These are phyloP conservation scores for Dynastes tityus DNA, from an alignment of 2,888 invertebrate species.

Conservation along the genomic window DNA sequence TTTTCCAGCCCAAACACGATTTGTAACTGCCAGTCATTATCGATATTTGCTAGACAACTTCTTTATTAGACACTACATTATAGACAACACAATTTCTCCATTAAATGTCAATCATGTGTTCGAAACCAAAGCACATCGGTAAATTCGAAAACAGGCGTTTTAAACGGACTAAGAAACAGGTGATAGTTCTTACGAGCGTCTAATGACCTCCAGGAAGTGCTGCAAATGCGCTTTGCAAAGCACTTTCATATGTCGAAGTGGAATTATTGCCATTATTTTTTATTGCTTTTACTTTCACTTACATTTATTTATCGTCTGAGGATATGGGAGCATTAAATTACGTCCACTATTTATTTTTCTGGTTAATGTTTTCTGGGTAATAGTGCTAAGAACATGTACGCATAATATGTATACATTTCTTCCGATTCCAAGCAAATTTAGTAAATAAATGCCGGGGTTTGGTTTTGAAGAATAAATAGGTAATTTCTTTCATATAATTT, in stretches of 20 bases:
- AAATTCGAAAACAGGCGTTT: constrained; percentile 20
- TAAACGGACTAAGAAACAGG: constrained; percentile 31
- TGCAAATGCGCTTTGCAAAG: constrained; percentile 1
- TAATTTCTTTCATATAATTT: too few species aligned
- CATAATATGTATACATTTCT: too few species aligned
- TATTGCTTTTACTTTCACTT: constrained; percentile 29
- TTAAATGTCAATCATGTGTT: background rate
- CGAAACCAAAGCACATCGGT: background rate
- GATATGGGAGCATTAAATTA: constrained; percentile 29
- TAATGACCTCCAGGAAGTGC: constrained; percentile 37
- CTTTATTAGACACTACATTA: background rate
- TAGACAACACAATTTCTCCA: constrained; percentile 17
- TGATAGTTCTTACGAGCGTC: constrained; percentile 40
- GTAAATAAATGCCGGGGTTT: too few species aligned
- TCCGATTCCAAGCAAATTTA: too few species aligned
- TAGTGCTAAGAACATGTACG: background rate
- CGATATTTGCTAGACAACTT: background rate
- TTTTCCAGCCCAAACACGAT: background rate
- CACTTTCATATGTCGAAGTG: constrained; percentile 42
- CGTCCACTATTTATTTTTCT: constrained; percentile 1
- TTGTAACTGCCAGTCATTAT: background rate
- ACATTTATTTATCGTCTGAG: constrained; percentile 33
- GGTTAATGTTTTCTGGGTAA: background rate
- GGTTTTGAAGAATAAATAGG: too few species aligned
- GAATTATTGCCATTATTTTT: constrained; percentile 38